phyloP scores from a whole-genome alignment of 2,113 vertebrate species.

The Terrapene triunguis region DNA sequence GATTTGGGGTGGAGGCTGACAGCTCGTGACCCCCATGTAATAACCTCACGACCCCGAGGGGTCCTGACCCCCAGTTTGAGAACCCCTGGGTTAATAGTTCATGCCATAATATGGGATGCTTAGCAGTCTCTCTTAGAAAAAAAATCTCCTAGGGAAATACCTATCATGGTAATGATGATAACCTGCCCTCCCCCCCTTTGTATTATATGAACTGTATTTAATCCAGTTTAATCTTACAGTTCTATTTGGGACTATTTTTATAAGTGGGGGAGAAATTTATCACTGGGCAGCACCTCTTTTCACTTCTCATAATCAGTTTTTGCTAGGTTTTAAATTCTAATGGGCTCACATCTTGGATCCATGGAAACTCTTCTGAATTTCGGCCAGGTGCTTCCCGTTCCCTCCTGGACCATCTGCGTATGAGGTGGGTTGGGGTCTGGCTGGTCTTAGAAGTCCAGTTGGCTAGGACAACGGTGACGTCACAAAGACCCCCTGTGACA shows the following conservation, averaged over 20 bases:
- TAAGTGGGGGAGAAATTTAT: neutral
- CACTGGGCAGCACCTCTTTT: neutral
- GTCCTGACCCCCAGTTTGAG: too few relatives aligned
- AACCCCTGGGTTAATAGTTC: neutral
- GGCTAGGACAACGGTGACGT: neutral
- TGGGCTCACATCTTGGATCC: constrained; percentile 40
- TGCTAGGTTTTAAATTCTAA: neutral
- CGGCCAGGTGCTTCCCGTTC: neutral
- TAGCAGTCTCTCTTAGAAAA: neutral
- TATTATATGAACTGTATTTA: neutral
- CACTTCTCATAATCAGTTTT: neutral
- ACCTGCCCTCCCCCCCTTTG: neutral
- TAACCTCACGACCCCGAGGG: too few relatives aligned
- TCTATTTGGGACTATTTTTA: neutral
- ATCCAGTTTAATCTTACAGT: neutral
- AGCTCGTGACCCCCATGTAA: too few relatives aligned
- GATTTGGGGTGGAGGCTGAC: too few relatives aligned
- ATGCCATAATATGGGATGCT: neutral
- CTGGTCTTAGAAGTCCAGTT: neutral
- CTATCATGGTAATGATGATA: neutral
- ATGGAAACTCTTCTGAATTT: neutral
- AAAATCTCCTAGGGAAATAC: neutral
- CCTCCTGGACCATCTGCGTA: too few relatives aligned
- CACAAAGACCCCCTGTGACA: neutral
- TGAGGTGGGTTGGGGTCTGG: neutral